Conservation (phyloP, 1,140 invertebrate species). For the Drosophila sproati region DNA sequence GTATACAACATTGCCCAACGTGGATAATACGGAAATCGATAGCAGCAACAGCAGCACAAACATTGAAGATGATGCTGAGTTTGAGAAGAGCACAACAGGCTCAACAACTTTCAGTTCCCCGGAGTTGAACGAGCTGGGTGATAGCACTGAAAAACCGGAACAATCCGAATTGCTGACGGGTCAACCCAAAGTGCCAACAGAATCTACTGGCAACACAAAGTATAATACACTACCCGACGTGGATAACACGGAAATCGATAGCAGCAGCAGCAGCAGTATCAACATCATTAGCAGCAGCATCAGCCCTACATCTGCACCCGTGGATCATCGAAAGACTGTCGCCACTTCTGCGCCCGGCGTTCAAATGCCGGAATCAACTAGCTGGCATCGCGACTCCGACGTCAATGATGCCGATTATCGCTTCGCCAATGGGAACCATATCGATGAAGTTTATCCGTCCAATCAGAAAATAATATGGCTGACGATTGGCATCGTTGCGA, state of each 20-base stretch:
- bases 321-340: background rate
- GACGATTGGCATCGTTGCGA: background rate
- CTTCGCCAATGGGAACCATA: slow-evolving; percentile 20
- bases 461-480: background rate
- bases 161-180: too few species aligned
- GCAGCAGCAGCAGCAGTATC: background rate
- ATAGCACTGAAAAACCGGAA: too few species aligned
- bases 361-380: slow-evolving; percentile 38
- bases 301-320: background rate
- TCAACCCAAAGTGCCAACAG: too few species aligned
- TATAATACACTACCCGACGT: background rate
- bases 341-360: slow-evolving; percentile 20
- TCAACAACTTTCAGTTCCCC: background rate
- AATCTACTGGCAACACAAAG: background rate
- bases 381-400: slow-evolving; percentile 23
- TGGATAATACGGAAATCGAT: too few species aligned
- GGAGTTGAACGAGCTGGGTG: background rate
- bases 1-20: too few species aligned
- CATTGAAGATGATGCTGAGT: background rate
- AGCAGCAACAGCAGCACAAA: too few species aligned
- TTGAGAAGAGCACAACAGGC: background rate
- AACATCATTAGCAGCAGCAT: background rate
- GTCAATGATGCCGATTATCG: slow-evolving; percentile 25
- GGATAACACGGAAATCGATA: background rate
- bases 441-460: background rate